Conservation (phyloP, 1,140 invertebrate species). For the Orussus abietinus region DNA sequence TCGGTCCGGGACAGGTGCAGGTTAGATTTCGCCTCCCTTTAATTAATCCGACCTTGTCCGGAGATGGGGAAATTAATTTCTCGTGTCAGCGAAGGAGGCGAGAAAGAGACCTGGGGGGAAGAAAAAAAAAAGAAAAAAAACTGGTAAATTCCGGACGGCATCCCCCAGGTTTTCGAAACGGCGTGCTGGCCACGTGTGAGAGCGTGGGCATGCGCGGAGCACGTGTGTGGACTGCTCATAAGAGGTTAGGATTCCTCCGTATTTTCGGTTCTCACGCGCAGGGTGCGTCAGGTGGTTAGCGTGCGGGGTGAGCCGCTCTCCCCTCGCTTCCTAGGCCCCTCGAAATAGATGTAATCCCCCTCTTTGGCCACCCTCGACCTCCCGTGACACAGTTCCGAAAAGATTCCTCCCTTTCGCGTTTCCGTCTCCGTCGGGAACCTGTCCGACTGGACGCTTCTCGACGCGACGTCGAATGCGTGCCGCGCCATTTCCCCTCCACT, state of each 20-base stretch:
- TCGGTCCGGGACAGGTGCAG: too few species aligned
- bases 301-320: slow-evolving; percentile 6
- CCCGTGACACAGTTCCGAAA: slow-evolving; percentile 5
- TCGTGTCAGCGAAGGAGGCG: too few species aligned
- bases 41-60: too few species aligned
- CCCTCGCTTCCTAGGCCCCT: slow-evolving; percentile 15
- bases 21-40: too few species aligned
- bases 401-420: background rate
- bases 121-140: too few species aligned
- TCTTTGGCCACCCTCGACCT: slow-evolving; percentile 18
- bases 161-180: too few species aligned
- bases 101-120: too few species aligned
- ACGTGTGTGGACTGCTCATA: slow-evolving; percentile 24
- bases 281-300: slow-evolving; percentile 34
- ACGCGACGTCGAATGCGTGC: slow-evolving; percentile 42
- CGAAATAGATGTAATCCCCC: slow-evolving; percentile 28
- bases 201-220: slow-evolving; percentile 25
- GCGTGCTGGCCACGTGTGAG: slow-evolving; percentile 13
- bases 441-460: slow-evolving; percentile 12
- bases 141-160: too few species aligned
- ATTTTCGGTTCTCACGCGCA: slow-evolving; percentile 34
- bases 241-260: slow-evolving; percentile 27
- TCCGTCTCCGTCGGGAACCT: background rate
- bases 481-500: too few species aligned
- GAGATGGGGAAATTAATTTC: too few species aligned